Percentiles rank a stretch among this genome's conserved stretches.
These are phyloP conservation scores for Alauda arvensis DNA, from an alignment of 2,797 vertebrate species.

Conservation along the genomic window DNA sequence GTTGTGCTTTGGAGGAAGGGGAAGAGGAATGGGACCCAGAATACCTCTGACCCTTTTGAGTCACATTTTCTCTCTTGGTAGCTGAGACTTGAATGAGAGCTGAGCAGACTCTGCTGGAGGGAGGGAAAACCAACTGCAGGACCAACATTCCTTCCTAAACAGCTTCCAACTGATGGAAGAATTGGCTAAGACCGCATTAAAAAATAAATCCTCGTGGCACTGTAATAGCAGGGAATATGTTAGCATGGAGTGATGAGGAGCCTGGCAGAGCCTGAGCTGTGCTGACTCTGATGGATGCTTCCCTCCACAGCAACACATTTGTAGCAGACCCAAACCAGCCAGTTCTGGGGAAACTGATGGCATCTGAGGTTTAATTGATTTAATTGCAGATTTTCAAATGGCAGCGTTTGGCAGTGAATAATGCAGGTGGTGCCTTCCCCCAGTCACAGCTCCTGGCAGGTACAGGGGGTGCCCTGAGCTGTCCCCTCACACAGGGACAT, in stretches of 20 bases:
- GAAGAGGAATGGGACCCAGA: not conserved
- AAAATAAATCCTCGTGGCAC: accelerated
- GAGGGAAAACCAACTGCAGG: not conserved
- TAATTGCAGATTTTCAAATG: not conserved
- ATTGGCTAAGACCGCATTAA: not conserved
- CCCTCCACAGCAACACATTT: not conserved
- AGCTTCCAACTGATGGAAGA: not conserved
- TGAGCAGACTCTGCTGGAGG: not conserved
- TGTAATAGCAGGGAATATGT: accelerated
- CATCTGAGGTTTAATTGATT: not conserved
- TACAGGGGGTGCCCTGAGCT: not conserved
- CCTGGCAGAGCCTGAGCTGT: not conserved
- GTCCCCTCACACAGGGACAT: not conserved
- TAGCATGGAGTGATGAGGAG: not conserved
- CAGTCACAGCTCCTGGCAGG: accelerated
- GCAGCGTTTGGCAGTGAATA: not conserved
- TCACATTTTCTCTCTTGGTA: not conserved
- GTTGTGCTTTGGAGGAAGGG: not conserved
- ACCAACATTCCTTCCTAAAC: not conserved
- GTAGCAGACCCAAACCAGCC: not conserved
- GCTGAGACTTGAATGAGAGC: not conserved
- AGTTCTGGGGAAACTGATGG: not conserved
- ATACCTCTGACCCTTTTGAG: not conserved
- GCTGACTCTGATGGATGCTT: not conserved
- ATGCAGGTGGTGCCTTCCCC: not conserved